phyloP scores from a whole-genome alignment of 2,797 vertebrate species.

The Diplodus puntazzo region DNA sequence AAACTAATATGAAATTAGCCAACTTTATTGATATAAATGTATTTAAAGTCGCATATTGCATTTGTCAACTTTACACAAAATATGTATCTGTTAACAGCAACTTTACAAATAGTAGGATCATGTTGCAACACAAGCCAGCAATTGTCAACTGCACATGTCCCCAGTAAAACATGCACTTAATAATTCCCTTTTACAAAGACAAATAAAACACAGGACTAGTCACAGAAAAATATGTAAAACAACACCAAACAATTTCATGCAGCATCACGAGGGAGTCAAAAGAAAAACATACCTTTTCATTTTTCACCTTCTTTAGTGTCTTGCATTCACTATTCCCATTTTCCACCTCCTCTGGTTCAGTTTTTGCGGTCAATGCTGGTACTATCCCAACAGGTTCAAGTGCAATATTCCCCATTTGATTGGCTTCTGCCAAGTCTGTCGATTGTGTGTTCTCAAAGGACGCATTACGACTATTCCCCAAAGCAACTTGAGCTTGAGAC shows the following conservation, averaged over 20 bases:
- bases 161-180: neutral
- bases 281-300: constrained; percentile 93
- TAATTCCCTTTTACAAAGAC: neutral
- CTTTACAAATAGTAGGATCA: neutral
- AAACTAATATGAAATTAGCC: neutral
- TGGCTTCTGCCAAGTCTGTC: constrained; percentile 90
- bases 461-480: constrained; percentile 90
- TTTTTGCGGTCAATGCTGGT: constrained; percentile 93
- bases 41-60: neutral
- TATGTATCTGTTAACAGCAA: neutral
- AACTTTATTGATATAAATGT: neutral
- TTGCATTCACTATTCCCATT: constrained; percentile 90
- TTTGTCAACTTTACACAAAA: neutral
- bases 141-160: neutral
- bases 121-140: neutral
- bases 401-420: constrained; percentile 97
- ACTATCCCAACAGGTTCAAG: constrained; percentile 95
- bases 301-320: constrained; percentile 96
- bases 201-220: neutral
- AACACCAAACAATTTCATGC: constrained; percentile 5
- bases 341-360: constrained; percentile 95
- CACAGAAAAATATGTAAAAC: neutral
- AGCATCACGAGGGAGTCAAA: neutral
- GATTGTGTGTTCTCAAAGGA: constrained; percentile 92
- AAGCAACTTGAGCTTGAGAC: constrained; percentile 87